Conservation (phyloP, 2,113 vertebrate species). For the Sphyrna mokarran region DNA sequence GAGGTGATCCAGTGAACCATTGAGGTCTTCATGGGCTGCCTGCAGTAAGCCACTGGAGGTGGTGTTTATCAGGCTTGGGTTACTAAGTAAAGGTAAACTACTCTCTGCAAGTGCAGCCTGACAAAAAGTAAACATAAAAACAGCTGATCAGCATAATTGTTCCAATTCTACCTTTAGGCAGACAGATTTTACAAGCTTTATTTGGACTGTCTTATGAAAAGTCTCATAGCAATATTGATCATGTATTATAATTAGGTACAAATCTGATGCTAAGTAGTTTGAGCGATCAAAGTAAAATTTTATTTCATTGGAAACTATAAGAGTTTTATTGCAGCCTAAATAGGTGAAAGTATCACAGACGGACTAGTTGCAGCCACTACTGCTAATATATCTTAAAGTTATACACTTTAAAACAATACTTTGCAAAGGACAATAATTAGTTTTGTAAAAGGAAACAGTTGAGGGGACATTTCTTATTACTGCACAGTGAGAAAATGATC, state of each 20-base stretch:
- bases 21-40: slow-evolving; percentile 84
- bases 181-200: slow-evolving; percentile 15
- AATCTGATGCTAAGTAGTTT: slow-evolving; percentile 1
- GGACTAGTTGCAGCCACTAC: not conserved
- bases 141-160: not conserved
- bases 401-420: not conserved
- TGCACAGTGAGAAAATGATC: not conserved
- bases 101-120: slow-evolving; percentile 96
- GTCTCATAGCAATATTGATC: slow-evolving; percentile 4
- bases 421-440: not conserved
- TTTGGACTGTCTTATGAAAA: slow-evolving; percentile 2
- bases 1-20: slow-evolving; percentile 89
- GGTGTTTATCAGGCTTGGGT: slow-evolving; percentile 85
- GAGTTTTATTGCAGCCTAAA: not conserved
- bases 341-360: not conserved
- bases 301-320: not conserved
- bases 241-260: not conserved
- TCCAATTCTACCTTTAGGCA: not conserved
- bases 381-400: not conserved
- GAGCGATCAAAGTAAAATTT: not conserved
- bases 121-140: slow-evolving; percentile 43
- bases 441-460: not conserved
- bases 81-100: slow-evolving; percentile 91
- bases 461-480: too few relatives aligned
- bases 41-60: slow-evolving; percentile 84